Evolutionary conservation across 2,888 invertebrate species (phyloP).

Genomic region (Melanargia galathea): DNA sequence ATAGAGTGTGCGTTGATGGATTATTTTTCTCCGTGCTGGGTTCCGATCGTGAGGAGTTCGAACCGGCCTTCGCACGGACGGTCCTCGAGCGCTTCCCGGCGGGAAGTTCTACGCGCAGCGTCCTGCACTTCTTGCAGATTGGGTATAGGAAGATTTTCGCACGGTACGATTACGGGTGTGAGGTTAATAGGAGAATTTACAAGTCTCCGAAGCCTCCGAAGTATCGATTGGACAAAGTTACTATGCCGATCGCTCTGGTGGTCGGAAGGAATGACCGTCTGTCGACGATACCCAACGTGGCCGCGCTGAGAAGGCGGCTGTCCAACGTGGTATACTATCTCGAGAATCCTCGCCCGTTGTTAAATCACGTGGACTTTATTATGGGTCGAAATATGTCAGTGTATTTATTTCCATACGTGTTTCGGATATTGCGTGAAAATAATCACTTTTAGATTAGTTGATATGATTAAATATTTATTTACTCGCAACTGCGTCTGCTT

Average conservation of each 20-base stretch:
- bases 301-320: not conserved
- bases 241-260: not conserved
- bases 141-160: not conserved
- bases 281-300: not conserved
- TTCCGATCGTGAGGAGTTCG: not conserved
- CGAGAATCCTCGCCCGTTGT: not conserved
- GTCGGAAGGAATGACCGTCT: not conserved
- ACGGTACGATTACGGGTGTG: not conserved
- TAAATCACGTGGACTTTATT: not conserved
- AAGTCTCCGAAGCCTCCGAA: not conserved
- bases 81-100: not conserved
- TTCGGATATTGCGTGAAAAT: not conserved
- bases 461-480: not conserved
- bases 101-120: not conserved
- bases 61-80: not conserved
- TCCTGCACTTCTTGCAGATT: slow-evolving; percentile 3
- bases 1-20: not conserved
- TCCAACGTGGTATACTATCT: slow-evolving; percentile 2
- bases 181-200: not conserved
- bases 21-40: not conserved
- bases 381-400: not conserved
- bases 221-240: not conserved
- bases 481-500: no score
- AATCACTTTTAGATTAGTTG: not conserved
- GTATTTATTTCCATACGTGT: not conserved